Evolutionary conservation across 2,888 invertebrate species (phyloP), one percentile per base, ranked within the genome.

Genomic region (Aproaerema taeniolella): DNA sequence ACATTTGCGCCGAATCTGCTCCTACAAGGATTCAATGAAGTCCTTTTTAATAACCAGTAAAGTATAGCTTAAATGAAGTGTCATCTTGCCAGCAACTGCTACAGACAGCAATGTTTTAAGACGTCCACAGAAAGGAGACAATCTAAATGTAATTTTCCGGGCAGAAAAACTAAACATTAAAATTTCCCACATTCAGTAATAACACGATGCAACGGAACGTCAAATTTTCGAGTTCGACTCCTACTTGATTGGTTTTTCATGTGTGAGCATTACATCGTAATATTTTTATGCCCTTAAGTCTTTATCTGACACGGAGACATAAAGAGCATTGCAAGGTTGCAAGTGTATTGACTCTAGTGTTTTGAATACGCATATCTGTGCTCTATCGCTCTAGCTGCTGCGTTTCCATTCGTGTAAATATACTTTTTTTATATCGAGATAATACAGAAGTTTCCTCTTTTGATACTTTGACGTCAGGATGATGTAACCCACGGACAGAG

Each of bases 251-350:
- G 49, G 41, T 51, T 53, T 56, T 51, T 46, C 52, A 61, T 52
- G 48, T 53, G 57, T 31, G 34, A 31, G 58, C 56, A 61, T 64
- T 67, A 67, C 69, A 58, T 68, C 65, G 62, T 67, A 68, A 77
- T 76, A 70, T 77, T 76, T 77, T 74, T 77, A 76, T 77, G 73
- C 72, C 72, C 75, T 67, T 78, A 77, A 72, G 74, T 74, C 74
- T 82, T 81, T 83, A 85, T 85, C 83, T 78, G 81, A 75, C 77
- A 67, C 62, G 66, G n/a, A 77, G 72, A 78, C 69, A 68, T 77
- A 78, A 78, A 83, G 85, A 83, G 69, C 83, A 66, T 68, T 70
- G 83, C 80, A 85, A 85, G 85, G 85, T 85, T 85, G 83, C 67
- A 72, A 78, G 83, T 79, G 76, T 83, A 79, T 83, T 83, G 85